Percentiles rank a stretch among this genome's conserved stretches.
Conservation (phyloP, 2,797 vertebrate genomes). For the Lepus oiostolus region DNA sequence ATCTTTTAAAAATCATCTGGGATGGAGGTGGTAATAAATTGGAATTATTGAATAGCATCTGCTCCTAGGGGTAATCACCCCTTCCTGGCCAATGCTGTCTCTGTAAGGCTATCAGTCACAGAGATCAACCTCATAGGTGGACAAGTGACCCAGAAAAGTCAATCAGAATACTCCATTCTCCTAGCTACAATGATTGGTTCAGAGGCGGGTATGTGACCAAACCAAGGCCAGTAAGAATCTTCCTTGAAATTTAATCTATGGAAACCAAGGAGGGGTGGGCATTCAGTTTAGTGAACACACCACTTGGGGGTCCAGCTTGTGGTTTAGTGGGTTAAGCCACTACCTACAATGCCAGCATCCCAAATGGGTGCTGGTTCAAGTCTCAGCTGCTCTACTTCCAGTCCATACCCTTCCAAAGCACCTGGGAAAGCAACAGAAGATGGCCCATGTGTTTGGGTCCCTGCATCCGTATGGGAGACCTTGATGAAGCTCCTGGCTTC, state of each 20-base stretch:
- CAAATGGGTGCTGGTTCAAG: too few species aligned
- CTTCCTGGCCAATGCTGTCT: background rate
- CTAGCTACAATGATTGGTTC: background rate
- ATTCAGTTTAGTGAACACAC: too few species aligned
- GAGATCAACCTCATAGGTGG: background rate
- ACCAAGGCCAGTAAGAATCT: background rate
- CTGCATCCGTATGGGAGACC: too few species aligned
- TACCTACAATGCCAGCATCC: too few species aligned
- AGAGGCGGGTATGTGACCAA: background rate
- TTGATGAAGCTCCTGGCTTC: too few species aligned
- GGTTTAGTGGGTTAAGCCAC: too few species aligned
- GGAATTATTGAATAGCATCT: background rate
- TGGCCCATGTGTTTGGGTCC: too few species aligned
- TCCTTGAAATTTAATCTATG: background rate
- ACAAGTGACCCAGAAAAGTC: background rate
- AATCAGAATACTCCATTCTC: background rate
- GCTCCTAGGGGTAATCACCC: background rate
- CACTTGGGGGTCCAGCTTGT: too few species aligned
- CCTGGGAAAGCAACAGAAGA: too few species aligned
- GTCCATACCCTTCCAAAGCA: too few species aligned
- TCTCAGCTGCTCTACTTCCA: too few species aligned
- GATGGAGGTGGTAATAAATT: background rate
- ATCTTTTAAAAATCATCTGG: background rate
- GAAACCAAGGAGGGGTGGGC: background rate
- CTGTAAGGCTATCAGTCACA: background rate